A percentile compares a stretch with the other conserved stretches of the same genome.
These are phyloP conservation scores for Chironomus striatipennis DNA, from an alignment of 1,140 invertebrate species.

Conservation along the genomic window DNA sequence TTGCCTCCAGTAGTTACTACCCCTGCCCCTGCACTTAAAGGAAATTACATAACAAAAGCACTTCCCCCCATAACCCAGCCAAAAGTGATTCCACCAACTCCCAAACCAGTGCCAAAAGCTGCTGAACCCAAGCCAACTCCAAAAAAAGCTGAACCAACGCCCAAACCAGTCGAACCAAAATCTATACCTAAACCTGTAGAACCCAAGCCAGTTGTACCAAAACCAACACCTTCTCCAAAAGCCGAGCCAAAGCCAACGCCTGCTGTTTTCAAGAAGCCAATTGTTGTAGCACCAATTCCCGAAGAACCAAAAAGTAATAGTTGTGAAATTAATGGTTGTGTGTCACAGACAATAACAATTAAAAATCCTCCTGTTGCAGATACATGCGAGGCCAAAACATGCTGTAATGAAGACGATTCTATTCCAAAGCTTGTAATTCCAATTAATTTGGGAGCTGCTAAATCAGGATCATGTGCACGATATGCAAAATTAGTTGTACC, in stretches of 20 bases:
- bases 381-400: background rate
- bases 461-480: background rate
- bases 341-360: background rate
- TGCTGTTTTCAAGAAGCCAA: too few species aligned
- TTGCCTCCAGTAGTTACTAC: background rate
- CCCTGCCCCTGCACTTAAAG: background rate
- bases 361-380: background rate
- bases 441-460: background rate
- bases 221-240: too few species aligned
- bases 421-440: background rate
- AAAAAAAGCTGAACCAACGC: background rate
- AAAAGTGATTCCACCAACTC: background rate
- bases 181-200: background rate
- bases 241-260: background rate
- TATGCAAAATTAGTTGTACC: background rate
- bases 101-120: background rate
- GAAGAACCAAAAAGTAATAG: background rate
- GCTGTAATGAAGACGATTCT: background rate
- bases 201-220: background rate
- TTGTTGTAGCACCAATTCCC: too few species aligned
- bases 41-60: background rate
- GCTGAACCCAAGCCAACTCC: background rate
- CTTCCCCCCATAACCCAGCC: background rate
- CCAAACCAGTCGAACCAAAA: background rate
- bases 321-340: conserved; percentile 13